These are phyloP conservation scores for Chrysotoxum bicinctum DNA, from an alignment of 2,888 invertebrate species.

Conservation along the genomic window DNA sequence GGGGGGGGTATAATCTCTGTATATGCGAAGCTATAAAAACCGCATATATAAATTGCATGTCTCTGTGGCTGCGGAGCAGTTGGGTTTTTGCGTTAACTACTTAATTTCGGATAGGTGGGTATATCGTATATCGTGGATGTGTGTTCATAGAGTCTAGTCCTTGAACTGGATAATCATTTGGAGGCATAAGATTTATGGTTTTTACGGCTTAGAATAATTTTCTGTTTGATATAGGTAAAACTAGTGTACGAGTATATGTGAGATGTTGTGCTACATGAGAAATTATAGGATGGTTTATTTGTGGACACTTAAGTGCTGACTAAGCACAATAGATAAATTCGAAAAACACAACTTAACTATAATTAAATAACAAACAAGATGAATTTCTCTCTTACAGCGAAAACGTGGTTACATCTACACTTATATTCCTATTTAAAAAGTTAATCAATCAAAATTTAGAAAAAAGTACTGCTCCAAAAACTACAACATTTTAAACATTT, in stretches of 20 bases:
- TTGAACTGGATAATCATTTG: constrained; percentile 66
- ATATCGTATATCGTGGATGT: constrained; percentile 4
- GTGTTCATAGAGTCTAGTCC: constrained; percentile 44
- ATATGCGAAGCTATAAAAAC: constrained; percentile 62
- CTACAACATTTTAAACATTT: too few relatives aligned
- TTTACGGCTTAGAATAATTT: constrained; percentile 21
- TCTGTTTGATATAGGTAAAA: not conserved
- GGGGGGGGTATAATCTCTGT: constrained; percentile 55
- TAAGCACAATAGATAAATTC: not conserved
- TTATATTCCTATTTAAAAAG: too few relatives aligned
- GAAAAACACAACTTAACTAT: not conserved
- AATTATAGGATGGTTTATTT: not conserved
- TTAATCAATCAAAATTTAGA: too few relatives aligned
- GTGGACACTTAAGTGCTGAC: not conserved
- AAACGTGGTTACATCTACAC: too few relatives aligned
- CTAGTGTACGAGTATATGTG: not conserved
- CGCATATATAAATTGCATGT: constrained; percentile 68
- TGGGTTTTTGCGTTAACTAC: constrained; percentile 43
- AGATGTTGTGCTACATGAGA: not conserved
- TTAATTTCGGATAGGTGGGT: not conserved
- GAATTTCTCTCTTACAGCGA: not conserved
- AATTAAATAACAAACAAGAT: not conserved
- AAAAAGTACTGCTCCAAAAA: too few relatives aligned
- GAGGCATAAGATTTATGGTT: constrained; percentile 46
- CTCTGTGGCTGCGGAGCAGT: constrained; percentile 57